These are phyloP conservation scores for Motacilla alba DNA, from an alignment of 2,113 vertebrate species.

Conservation along the genomic window DNA sequence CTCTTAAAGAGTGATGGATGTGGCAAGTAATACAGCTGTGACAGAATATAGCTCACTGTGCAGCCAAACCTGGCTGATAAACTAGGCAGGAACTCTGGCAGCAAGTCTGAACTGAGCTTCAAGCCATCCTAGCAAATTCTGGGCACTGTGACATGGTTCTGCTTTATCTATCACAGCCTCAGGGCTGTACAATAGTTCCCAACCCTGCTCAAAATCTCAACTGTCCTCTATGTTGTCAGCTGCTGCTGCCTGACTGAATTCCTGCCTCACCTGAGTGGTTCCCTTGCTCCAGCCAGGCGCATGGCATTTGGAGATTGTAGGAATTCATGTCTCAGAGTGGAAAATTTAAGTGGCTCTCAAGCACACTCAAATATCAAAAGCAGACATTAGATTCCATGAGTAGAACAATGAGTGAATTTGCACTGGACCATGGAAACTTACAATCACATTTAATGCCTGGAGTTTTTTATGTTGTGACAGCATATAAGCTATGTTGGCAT, in stretches of 20 bases:
- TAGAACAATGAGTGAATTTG: not conserved
- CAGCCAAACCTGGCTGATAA: not conserved
- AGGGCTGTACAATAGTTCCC: not conserved
- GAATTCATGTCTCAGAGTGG: not conserved
- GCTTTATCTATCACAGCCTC: not conserved
- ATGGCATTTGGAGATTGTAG: not conserved
- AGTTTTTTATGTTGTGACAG: not conserved
- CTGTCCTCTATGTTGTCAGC: not conserved
- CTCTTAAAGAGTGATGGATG: not conserved
- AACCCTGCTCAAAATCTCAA: not conserved
- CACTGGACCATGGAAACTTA: not conserved
- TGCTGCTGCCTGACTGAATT: not conserved
- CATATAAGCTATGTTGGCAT: not conserved
- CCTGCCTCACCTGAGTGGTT: not conserved
- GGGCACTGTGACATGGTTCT: not conserved
- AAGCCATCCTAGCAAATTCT: not conserved
- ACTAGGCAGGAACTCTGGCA: not conserved
- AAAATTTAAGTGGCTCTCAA: not conserved
- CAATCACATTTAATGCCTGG: not conserved
- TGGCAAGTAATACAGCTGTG: not conserved
- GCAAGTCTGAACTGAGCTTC: not conserved
- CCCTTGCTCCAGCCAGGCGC: not conserved
- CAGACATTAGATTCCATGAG: not conserved
- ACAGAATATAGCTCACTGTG: not conserved
- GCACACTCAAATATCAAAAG: not conserved